Base-by-base conservation (phyloP, 2,888 invertebrate genomes). In the Dryocosmus kuriphilus region DNA sequence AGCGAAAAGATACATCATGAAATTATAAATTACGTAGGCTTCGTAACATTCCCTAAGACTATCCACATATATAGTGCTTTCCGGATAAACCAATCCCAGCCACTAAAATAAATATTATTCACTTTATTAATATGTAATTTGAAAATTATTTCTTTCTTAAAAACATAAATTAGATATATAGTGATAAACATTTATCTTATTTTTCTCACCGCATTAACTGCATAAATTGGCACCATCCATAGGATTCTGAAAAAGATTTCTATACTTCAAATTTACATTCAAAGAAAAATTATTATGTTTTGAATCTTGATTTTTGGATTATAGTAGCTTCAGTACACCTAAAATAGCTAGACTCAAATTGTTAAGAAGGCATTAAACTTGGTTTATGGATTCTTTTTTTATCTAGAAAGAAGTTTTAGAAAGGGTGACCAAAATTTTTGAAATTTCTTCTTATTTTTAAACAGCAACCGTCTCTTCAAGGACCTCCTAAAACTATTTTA, bases 191-290 rank as follows among this genome's bases (percentile, higher is more conserved):
- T n/a, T 51, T n/a, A n/a, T 51, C 2, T 38, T 24, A 63, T 81
- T 73, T 55, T 87, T 94, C 95, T 94, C 93, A 97, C 96, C 84
- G 98, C 98, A 94, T 98, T 98, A 11, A 97, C 92, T 60, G 98
- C 97, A 93, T 98, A 98, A 87, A 98, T 98, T 80, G 98, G 98
- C 76, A 98, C 98, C 98, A 98, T 98, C 98, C 98, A 98, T 85
- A 98, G 91, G 91, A 98, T 96, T 91, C 97, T 97, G 92, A 84
- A 94, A 93, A 84, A 83, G 85, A 83, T 76, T 81, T 75, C 76
- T 77, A n/a, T n/a, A 82, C 77, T 57, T 75, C 74, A 30, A 76
- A 60, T 84, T 85, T 63, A 0, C 71, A 78, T 76, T 24, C 24
- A 24, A 74, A 77, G 76, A 22, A 55, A 55, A n/a, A 55, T 9